A percentile compares a stretch with the other conserved stretches of the same genome.
Evolutionary conservation across 2,797 vertebrate species (phyloP).

Genomic region (Ceryle rudis): DNA sequence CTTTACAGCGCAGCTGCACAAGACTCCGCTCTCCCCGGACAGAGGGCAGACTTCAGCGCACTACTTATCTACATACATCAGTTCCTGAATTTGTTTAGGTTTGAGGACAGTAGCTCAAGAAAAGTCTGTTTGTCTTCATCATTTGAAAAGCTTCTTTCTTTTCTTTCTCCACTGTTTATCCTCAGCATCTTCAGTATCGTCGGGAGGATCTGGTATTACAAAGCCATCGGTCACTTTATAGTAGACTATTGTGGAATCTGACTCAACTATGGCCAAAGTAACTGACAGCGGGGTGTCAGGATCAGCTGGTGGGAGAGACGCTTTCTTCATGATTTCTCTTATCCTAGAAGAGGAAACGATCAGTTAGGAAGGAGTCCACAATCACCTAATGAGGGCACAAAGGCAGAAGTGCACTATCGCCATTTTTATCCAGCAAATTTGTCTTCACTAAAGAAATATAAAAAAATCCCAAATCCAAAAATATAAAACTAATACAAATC

Average conservation of each 20-base stretch:
- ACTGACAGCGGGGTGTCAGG: conserved; percentile 77
- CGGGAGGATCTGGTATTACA: conserved; percentile 90
- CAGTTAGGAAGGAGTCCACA: conserved; percentile 2
- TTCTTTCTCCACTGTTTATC: conserved; percentile 84
- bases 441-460: neutral
- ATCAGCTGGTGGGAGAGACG: conserved; percentile 56
- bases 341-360: conserved; percentile 70
- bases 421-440: neutral
- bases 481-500: neutral
- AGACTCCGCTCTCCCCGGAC: neutral
- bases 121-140: conserved; percentile 32
- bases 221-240: conserved; percentile 90
- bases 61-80: neutral
- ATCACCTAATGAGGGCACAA: neutral
- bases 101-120: conserved; percentile 27
- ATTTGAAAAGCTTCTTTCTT: conserved; percentile 72
- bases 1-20: neutral
- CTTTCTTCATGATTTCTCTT: conserved; percentile 79
- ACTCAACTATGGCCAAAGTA: conserved; percentile 90
- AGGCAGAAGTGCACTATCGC: neutral
- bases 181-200: conserved; percentile 78
- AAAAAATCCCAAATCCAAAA: neutral
- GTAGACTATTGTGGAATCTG: conserved; percentile 95
- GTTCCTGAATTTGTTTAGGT: conserved; percentile 18
- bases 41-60: neutral